These are phyloP conservation scores for Drosophila leonis DNA, from an alignment of 2,888 invertebrate species.

Conservation along the genomic window DNA sequence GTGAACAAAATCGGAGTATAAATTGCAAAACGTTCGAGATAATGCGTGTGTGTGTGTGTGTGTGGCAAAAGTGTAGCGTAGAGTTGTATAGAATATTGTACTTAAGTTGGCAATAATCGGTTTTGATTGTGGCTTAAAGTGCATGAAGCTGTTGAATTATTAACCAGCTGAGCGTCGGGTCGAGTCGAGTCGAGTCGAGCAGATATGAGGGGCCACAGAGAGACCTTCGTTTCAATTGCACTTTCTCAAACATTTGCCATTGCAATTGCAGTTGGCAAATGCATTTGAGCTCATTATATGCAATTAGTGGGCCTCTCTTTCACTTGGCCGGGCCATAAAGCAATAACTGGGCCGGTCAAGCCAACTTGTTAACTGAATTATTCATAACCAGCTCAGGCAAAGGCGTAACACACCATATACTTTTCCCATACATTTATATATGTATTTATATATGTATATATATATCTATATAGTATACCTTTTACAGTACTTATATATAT, in stretches of 20 bases:
- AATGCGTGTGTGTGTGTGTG: constrained; percentile 4
- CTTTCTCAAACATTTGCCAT: constrained; percentile 40
- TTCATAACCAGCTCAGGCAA: constrained; percentile 45
- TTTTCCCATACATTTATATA: constrained; percentile 3
- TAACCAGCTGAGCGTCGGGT: background rate
- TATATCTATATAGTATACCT: constrained; percentile 11
- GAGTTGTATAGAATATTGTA: constrained; percentile 1
- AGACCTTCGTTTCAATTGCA: constrained; percentile 33
- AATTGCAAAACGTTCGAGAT: constrained; percentile 13
- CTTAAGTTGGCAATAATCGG: constrained; percentile 18
- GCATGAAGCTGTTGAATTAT: constrained; percentile 40
- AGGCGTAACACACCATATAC: constrained; percentile 15
- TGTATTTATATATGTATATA: constrained; percentile 6
- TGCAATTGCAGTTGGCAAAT: constrained; percentile 31
- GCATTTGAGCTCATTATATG: constrained; percentile 59
- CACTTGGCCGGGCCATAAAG: constrained; percentile 30
- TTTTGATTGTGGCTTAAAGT: constrained; percentile 24
- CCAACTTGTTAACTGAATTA: constrained; percentile 65
- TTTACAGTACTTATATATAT: background rate
- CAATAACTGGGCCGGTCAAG: constrained; percentile 52
- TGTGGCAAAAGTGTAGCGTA: background rate
- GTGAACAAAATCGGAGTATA: constrained; percentile 26
- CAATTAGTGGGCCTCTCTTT: constrained; percentile 57
- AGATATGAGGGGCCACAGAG: constrained; percentile 13
- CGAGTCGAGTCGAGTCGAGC: background rate